Conservation (phyloP, 2,797 vertebrate genomes). For the Pampus argenteus region DNA sequence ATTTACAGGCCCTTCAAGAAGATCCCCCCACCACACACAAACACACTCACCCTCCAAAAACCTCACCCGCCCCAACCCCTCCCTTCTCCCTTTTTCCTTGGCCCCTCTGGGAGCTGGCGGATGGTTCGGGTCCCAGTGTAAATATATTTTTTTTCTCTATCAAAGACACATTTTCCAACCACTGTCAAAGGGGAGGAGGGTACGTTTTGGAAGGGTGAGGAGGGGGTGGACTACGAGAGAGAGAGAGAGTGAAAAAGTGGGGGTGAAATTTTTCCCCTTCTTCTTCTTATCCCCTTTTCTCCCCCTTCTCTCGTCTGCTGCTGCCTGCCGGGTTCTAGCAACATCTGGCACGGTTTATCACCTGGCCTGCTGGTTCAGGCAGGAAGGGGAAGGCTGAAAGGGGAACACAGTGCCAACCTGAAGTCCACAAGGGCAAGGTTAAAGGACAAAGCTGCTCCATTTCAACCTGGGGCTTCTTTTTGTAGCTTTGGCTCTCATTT, state of each 20-base stretch:
- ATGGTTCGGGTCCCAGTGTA: conserved; percentile 67
- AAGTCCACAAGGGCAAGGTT: conserved; percentile 33
- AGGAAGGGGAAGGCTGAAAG: conserved; percentile 63
- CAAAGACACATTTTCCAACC: conserved; percentile 84
- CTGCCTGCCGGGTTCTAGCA: conserved; percentile 53
- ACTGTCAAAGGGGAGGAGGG: conserved; percentile 53
- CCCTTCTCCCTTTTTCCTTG: conserved; percentile 16
- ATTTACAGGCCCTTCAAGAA: conserved; percentile 61
- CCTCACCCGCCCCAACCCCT: background rate
- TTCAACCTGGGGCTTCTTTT: background rate
- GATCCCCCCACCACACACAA: background rate
- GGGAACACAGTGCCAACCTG: conserved; percentile 60
- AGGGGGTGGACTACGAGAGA: conserved; percentile 25
- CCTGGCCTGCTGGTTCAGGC: conserved; percentile 67
- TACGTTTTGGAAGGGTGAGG: conserved; percentile 26
- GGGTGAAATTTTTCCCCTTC: conserved; percentile 21
- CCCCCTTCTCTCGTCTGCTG: conserved; percentile 37
- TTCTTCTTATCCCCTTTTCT: conserved; percentile 7
- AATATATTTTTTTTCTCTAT: conserved; percentile 74
- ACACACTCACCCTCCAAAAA: background rate
- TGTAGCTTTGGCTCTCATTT: background rate
- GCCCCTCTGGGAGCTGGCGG: conserved; percentile 54
- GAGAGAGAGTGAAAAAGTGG: conserved; percentile 15
- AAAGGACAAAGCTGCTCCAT: conserved; percentile 21
- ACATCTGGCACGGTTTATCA: conserved; percentile 85